Percentiles rank a stretch among this genome's conserved stretches.
These are phyloP conservation scores for Paraescarpia echinospica DNA, from an alignment of 1,140 invertebrate species.

Conservation along the genomic window DNA sequence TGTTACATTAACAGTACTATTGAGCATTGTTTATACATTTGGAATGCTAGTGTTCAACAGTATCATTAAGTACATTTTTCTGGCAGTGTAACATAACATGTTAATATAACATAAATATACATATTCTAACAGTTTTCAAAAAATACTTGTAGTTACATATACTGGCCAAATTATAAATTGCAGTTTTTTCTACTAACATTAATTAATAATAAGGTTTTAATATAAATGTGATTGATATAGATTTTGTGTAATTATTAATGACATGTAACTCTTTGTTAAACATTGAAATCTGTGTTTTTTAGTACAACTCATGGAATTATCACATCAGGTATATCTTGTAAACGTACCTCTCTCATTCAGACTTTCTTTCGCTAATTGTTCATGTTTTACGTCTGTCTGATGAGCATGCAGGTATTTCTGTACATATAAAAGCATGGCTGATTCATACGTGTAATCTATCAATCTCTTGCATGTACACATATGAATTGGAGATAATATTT, in stretches of 20 bases:
- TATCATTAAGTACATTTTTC: neutral
- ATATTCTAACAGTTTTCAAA: neutral
- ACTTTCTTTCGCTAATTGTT: neutral
- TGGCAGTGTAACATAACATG: neutral
- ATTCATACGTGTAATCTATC: neutral
- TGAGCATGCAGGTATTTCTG: neutral
- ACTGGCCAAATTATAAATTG: neutral
- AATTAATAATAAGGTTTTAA: neutral
- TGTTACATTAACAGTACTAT: neutral
- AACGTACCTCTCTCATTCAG: neutral
- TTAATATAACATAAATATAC: neutral
- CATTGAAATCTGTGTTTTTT: neutral
- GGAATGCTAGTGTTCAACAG: neutral
- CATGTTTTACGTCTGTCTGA: neutral
- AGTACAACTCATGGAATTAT: constrained; percentile 5
- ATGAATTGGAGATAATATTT: neutral
- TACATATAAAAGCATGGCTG: neutral
- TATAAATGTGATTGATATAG: neutral
- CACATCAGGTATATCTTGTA: constrained; percentile 9
- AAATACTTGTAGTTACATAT: neutral
- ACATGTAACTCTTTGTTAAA: neutral
- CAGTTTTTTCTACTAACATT: neutral
- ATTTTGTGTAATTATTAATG: neutral
- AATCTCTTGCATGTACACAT: neutral
- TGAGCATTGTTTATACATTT: neutral